A percentile compares a stretch with the other conserved stretches of the same genome.
These are phyloP conservation scores for Myopa testacea DNA, from an alignment of 2,888 invertebrate species.

Conservation along the genomic window DNA sequence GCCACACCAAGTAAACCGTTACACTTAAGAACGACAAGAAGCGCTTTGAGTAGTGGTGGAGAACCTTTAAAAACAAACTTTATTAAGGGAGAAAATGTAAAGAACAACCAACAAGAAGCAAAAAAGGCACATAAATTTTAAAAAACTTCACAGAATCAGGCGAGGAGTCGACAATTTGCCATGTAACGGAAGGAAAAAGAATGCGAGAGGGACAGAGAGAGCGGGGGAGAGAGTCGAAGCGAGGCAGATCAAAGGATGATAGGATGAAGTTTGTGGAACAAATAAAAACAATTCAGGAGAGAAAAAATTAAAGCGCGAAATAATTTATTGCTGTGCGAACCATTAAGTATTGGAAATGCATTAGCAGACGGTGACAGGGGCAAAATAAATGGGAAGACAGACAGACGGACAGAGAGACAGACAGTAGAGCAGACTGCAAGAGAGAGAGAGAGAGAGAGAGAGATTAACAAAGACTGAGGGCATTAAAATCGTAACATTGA, in stretches of 20 bases:
- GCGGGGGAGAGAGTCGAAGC: background rate
- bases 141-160: background rate
- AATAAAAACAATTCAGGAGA: background rate
- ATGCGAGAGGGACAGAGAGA: conserved; percentile 13
- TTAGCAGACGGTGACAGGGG: conserved; percentile 5
- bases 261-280: background rate
- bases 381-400: background rate
- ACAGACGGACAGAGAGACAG: background rate
- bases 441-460: background rate
- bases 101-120: background rate
- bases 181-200: conserved; percentile 14
- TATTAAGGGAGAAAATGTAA: background rate
- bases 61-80: conserved; percentile 5
- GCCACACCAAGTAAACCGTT: background rate
- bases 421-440: background rate
- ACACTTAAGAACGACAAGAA: background rate
- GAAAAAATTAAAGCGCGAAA: conserved; percentile 11
- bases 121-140: background rate
- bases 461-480: background rate
- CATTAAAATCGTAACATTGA: background rate
- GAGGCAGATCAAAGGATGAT: background rate
- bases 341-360: conserved; percentile 31
- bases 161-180: conserved; percentile 7
- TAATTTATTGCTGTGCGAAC: conserved; percentile 24
- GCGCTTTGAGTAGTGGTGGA: background rate